Conservation (phyloP, 2,113 vertebrate species). For the Acanthisitta chloris region DNA sequence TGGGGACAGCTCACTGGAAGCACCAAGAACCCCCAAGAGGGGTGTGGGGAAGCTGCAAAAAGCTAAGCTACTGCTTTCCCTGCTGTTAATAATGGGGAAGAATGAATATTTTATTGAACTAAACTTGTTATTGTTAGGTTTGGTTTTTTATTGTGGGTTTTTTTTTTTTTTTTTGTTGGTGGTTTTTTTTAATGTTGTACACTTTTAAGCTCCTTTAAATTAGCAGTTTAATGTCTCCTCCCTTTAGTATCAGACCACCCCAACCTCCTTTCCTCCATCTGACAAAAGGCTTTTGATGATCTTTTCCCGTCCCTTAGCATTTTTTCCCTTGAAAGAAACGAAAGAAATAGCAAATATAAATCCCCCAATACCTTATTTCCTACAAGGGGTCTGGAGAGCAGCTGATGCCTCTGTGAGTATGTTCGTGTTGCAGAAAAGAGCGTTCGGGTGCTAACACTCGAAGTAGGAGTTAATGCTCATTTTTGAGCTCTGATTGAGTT, state of each 20-base stretch:
- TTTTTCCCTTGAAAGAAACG: slow-evolving; percentile 8
- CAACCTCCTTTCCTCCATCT: background rate
- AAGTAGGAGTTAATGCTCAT: background rate
- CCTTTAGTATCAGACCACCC: background rate
- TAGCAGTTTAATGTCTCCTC: background rate
- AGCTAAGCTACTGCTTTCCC: background rate
- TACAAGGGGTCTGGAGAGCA: background rate
- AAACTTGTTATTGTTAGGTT: background rate
- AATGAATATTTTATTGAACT: background rate
- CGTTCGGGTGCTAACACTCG: background rate
- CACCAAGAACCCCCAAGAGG: background rate
- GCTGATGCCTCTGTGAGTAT: background rate
- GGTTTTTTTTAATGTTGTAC: background rate
- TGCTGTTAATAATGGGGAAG: background rate
- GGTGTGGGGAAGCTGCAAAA: background rate
- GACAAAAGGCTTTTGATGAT: background rate
- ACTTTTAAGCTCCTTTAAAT: background rate
- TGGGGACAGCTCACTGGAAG: background rate
- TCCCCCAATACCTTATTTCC: background rate
- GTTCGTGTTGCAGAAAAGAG: background rate
- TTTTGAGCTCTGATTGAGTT: background rate
- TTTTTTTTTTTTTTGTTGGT: background rate
- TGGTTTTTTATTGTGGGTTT: too few relatives aligned
- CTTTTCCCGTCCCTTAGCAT: background rate
- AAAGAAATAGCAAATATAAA: background rate